Percentiles rank a stretch among this genome's conserved stretches.
These are phyloP conservation scores for Trichogramma pretiosum DNA, from an alignment of 1,140 invertebrate genomes.

Conservation along the genomic window DNA sequence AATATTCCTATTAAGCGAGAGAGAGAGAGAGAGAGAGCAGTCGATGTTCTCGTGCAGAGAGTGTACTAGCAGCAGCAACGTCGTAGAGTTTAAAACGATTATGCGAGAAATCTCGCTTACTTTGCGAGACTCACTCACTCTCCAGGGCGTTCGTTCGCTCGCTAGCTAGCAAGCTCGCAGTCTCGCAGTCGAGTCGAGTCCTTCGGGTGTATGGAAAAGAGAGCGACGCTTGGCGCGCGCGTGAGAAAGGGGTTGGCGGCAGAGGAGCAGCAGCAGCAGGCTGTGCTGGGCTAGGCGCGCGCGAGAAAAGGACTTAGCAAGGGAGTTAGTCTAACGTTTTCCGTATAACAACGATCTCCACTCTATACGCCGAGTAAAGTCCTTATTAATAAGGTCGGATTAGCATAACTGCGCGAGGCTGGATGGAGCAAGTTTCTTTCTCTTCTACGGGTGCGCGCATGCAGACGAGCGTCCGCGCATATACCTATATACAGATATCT, in stretches of 20 bases:
- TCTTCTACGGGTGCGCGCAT: background rate
- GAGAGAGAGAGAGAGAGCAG: conserved; percentile 1
- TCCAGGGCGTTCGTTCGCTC: too few species aligned
- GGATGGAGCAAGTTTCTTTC: background rate
- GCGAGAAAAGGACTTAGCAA: conserved; percentile 27
- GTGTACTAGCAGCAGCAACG: conserved; percentile 17
- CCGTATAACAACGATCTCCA: conserved; percentile 29
- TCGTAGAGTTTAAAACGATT: conserved; percentile 33
- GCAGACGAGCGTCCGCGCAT: too few species aligned
- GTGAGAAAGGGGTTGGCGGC: too few species aligned
- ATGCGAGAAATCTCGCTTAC: conserved; percentile 32
- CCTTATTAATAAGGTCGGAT: conserved; percentile 39
- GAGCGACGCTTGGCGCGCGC: too few species aligned
- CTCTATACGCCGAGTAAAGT: conserved; percentile 29
- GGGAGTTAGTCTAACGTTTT: conserved; percentile 30
- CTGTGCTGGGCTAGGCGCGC: too few species aligned
- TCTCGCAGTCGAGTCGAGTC: too few species aligned
- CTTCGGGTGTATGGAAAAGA: too few species aligned
- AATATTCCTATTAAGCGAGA: conserved; percentile 2
- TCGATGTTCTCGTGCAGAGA: too few species aligned
- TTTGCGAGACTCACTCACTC: conserved; percentile 17
- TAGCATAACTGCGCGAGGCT: conserved; percentile 29
- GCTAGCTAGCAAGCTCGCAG: too few species aligned
- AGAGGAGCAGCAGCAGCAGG: background rate
- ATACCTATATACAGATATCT: too few species aligned